Conservation (phyloP, 1,140 invertebrate genomes). For the Euura lappo region DNA sequence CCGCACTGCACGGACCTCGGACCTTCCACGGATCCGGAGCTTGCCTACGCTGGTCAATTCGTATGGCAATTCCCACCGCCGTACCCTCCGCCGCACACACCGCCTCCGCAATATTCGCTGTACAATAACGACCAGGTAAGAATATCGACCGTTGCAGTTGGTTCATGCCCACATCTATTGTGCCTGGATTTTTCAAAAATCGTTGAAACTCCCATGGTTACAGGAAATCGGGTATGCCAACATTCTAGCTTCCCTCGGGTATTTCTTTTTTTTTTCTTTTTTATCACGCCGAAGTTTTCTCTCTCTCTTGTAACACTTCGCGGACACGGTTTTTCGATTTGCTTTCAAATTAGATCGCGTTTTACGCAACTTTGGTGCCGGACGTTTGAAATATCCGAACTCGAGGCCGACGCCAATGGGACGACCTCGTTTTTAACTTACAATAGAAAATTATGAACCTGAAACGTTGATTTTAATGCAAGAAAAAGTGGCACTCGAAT, state of each 20-base stretch:
- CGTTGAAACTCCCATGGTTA: background rate
- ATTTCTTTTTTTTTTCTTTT: background rate
- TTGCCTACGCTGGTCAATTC: conserved; percentile 64
- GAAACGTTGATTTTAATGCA: no score
- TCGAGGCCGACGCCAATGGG: background rate
- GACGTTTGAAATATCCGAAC: conserved; percentile 4
- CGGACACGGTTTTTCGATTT: background rate
- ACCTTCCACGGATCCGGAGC: conserved; percentile 21
- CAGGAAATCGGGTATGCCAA: background rate
- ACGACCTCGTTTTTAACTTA: background rate
- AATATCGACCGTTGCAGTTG: conserved; percentile 20
- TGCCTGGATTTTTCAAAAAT: no score
- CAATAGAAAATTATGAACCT: background rate
- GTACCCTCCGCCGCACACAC: conserved; percentile 57
- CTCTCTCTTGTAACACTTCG: conserved; percentile 9
- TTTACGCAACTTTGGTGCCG: background rate
- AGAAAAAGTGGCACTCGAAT: no score
- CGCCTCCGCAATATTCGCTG: conserved; percentile 74
- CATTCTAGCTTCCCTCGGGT: background rate
- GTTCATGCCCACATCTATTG: no score
- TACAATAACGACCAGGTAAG: conserved; percentile 81
- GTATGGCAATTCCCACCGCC: conserved; percentile 82
- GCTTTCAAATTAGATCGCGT: background rate
- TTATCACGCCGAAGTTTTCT: background rate
- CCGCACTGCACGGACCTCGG: conserved; percentile 25